Evolutionary conservation across 53 echinoderm and acorn worm species (phyloP).

Genomic region (Paracentrotus lividus): DNA sequence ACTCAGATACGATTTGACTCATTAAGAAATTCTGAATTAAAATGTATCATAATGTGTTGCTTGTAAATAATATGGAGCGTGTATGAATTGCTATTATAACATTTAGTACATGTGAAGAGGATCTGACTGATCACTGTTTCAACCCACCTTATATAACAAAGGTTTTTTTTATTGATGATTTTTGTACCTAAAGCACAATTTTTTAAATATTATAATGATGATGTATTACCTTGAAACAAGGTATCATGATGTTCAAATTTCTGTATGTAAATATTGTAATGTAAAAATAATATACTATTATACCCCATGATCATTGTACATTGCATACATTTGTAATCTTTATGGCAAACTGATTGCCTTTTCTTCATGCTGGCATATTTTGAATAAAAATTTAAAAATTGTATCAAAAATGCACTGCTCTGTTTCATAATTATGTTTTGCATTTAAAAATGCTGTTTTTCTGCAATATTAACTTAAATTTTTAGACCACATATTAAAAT

Average conservation of each 20-base stretch:
- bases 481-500: too few relatives aligned
- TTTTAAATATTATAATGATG: background rate
- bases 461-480: too few relatives aligned
- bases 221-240: slow-evolving; percentile 22
- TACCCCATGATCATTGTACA: slow-evolving; percentile 1
- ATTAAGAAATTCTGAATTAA: background rate
- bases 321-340: slow-evolving; percentile 32
- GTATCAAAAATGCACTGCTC: background rate
- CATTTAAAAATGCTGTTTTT: background rate
- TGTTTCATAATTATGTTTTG: background rate
- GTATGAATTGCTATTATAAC: background rate
- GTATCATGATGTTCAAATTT: slow-evolving; percentile 5
- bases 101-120: background rate
- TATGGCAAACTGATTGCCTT: background rate
- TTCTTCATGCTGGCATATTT: slow-evolving; percentile 58
- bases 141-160: background rate
- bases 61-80: slow-evolving; percentile 29
- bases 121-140: background rate
- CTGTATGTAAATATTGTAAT: slow-evolving; percentile 44
- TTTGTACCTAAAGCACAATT: slow-evolving; percentile 52
- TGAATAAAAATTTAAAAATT: slow-evolving; percentile 53
- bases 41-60: background rate
- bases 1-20: background rate
- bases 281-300: slow-evolving; percentile 1
- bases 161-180: background rate